Evolutionary conservation across 2,113 vertebrate genomes (phyloP), one percentile per base, ranked within the genome.

Genomic region (Indri indri): DNA sequence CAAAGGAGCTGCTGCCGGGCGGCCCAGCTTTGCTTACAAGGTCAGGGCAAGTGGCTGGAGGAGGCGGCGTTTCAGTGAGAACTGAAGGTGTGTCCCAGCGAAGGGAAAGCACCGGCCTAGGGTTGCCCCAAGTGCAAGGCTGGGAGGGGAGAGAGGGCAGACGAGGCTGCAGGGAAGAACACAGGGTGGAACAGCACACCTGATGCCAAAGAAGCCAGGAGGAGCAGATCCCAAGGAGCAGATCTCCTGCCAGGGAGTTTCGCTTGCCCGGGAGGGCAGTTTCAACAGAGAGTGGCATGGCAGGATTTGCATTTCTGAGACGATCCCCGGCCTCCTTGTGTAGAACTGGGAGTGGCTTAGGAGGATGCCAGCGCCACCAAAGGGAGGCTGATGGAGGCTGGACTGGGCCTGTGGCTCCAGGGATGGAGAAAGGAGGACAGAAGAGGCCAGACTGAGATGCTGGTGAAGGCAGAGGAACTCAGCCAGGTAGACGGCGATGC

Each of bases 241-340:
- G 27, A 20, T 4, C 5, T 11, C 17, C 52, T 2, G 0, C 32
- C 16, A 2, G 1, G 16, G 22, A 32, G 16, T 18, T 12, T 40
- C 76, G n/a, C 40, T 89, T 65, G 34, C 82, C 40, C 6, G 8
- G 1, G 1, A 32, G 68, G 23, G 18, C 37, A 13, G 22, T 54
- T 63, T 70, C 42, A 7, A 70, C 32, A 70, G 22, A 70, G 22
- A 65, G 45, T 16, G 66, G 14, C 27, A 22, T 2, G 61, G 65
- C 54, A 20, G 1, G 0, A 42, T n/a, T 23, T 81, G 32, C 88
- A 66, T 59, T 52, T 91, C 66, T 25, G 23, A 73, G 70, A 45
- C 45, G 71, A 23, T 8, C 13, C 7, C 20, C 6, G 50, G 32
- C 5, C 68, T 82, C 30, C 54, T 47, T n/a, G 59, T 47, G n/a